Evolutionary conservation across 2,797 vertebrate genomes (phyloP), one percentile per base, ranked within the genome.

Genomic region (Sebastes variabilis): DNA sequence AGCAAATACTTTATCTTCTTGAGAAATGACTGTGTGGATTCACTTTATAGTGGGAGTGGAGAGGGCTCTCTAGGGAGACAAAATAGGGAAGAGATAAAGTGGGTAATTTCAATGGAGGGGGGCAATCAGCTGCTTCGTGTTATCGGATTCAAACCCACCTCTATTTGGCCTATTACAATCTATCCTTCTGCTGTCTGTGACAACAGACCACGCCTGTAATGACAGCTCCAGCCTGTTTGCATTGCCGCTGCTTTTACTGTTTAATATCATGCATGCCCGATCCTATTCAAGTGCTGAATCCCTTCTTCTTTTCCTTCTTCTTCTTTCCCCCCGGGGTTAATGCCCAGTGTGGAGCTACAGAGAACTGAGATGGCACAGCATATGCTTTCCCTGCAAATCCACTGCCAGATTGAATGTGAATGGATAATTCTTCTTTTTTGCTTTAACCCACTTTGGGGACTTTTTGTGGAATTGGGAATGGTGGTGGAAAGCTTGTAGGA

Each of bases 1-100:
- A 1, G 61, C 61, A 71, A 81, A 83, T 78, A 42, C 80, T 86
- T 88, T 81, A 84, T 89, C 90, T 90, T 85, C 64, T 67, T 79
- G 87, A 90, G 72, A 66, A 87, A 90, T 86, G 79, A 80, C 55
- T 77, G 77, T 76, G 69, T 73, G 83, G 61, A 74, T 67, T 85
- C 52, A 59, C 61, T 85, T 78, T 81, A 66, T 80, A 49, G 55
- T 38, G 32, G 30, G 38, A 77, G 68, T 22, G 34, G 69, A 75
- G 77, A 61, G 71, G 58, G 68, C 52, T 79, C 59, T 86, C 80
- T 4, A 8, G 42, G 46, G 75, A 85, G 62, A 65, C 60, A 67
- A 80, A 84, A 65, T 81, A 49, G 12, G 24, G 30, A 61, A 66
- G 54, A 70, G 76, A 83, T 84, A 86, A 82, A 82, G 68, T 54